Evolutionary conservation across 1,140 invertebrate species (phyloP), one percentile per base, ranked within the genome.

Genomic region (Drosophila pallidifrons): DNA sequence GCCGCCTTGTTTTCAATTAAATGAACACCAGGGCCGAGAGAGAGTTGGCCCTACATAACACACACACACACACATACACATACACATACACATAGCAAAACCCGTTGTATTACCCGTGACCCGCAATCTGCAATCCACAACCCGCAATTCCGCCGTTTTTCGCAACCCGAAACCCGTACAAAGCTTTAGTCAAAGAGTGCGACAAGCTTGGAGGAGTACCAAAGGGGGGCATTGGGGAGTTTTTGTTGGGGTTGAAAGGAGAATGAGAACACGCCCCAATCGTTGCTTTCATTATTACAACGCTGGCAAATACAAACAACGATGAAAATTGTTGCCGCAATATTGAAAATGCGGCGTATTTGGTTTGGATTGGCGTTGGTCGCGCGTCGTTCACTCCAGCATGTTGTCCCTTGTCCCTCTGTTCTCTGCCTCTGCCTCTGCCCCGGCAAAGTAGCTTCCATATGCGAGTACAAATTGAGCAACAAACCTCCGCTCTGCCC

Each of bases 251-350:
- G 32, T 11, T 41, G 35, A 5, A 5, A 25, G 35, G 8, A 11
- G 32, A 7, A 38, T 11, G 61, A 46, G 11, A 51, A 64, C 49
- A 78, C 74, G 74, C 77, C 76, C 79, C 59, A 77, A 79, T 77
- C 72, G 83, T 79, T 88, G 83, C 79, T 86, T 87, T 87, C 80
- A 87, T 88, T 87, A 88, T 87, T 88, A 83, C 83, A 86, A 65
- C 78, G 81, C 74, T 79, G 72, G 77, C 83, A 86, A 88, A 82
- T 88, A 79, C 79, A 86, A 80, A 80, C 73, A 79, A 88, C 80
- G 83, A 86, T 86, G 82, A 83, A 88, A 87, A 87, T 87, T 83
- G 82, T 88, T 88, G 83, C 83, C 82, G 83, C 82, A 87, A 87
- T 87, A 87, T 87, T 87, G 82, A 87, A 87, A 87, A 87, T 79